Evolutionary conservation across 2,888 invertebrate species (phyloP), one percentile per base, ranked within the genome.

Genomic region (Acheta domesticus): DNA sequence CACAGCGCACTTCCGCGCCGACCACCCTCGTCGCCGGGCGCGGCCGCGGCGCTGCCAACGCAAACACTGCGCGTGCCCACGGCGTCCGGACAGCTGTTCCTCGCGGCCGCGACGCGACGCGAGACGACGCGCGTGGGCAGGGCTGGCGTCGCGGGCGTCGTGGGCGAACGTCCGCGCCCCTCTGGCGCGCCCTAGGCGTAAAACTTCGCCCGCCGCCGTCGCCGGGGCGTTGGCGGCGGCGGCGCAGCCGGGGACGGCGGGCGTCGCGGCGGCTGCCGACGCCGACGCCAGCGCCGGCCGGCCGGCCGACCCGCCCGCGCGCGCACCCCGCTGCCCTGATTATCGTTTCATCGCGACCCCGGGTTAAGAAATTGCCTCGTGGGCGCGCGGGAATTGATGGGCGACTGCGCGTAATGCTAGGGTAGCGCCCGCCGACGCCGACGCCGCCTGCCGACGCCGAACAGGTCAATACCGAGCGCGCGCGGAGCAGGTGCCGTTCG

Each of bases 361-460:
- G 62, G 62, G 62, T 62, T 62, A 62, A 62, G 62, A 62, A 12
- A 62, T 62, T 62, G 62, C 62, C 62, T 62, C 62, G 62, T 62
- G n/a, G 62, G 16, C 62, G 62, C 62, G 14, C 62, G 14, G 62
- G 62, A 62, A 62, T 62, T 62, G 62, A 62, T 62, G 62, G 62
- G 62, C 16, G 62, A 62, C 62, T 62, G 62, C 62, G 62, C 62
- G 62, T 62, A 62, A 62, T 62, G 62, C 62, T 62, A 62, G 62
- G 62, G 62, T 62, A 62, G 62, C 62, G n/a, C 62, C 62, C 62
- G n/a, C 62, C 62, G 62, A 62, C 62, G 16, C 62, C 62, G 62
- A 12, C 62, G 62, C 62, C 16, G 62, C 62, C 62, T 0, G 62
- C 62, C 62, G 62, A 3, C 62, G 62, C 62, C 62, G 62, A 62